These are phyloP conservation scores for Antigone vipio DNA, from an alignment of 2,113 vertebrate genomes.

Conservation along the genomic window DNA sequence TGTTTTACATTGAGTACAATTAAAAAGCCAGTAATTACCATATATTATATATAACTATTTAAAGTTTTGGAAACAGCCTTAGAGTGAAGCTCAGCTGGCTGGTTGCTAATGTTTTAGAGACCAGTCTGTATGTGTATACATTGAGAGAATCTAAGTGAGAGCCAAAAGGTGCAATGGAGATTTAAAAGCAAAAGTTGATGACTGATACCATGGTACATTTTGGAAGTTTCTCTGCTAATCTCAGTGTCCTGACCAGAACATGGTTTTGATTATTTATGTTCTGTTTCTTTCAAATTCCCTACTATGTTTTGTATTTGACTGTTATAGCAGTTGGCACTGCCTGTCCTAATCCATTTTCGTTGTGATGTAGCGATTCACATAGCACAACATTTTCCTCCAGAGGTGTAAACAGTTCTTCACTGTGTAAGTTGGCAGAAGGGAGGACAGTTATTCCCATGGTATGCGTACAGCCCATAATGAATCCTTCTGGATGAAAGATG, in stretches of 20 bases:
- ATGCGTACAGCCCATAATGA: neutral
- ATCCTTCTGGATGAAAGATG: constrained; percentile 21
- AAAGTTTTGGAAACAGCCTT: neutral
- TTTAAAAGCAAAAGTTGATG: neutral
- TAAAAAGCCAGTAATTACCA: neutral
- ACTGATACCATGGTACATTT: neutral
- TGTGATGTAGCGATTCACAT: neutral
- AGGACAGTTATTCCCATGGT: neutral
- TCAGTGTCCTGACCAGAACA: neutral
- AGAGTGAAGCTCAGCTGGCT: neutral
- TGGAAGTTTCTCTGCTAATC: neutral
- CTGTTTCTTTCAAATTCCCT: neutral
- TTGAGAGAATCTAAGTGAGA: neutral
- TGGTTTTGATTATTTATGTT: neutral
- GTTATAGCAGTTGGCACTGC: neutral
- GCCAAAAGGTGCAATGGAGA: neutral
- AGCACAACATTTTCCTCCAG: neutral
- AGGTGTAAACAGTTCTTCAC: constrained; percentile 28
- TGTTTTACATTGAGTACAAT: neutral
- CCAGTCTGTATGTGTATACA: neutral
- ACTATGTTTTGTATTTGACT: neutral
- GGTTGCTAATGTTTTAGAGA: neutral
- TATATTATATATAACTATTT: neutral
- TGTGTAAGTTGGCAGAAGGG: neutral
- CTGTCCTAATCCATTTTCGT: neutral